Evolutionary conservation across 2,888 invertebrate genomes (phyloP), one percentile per base, ranked within the genome.

Genomic region (Melanargia galathea): DNA sequence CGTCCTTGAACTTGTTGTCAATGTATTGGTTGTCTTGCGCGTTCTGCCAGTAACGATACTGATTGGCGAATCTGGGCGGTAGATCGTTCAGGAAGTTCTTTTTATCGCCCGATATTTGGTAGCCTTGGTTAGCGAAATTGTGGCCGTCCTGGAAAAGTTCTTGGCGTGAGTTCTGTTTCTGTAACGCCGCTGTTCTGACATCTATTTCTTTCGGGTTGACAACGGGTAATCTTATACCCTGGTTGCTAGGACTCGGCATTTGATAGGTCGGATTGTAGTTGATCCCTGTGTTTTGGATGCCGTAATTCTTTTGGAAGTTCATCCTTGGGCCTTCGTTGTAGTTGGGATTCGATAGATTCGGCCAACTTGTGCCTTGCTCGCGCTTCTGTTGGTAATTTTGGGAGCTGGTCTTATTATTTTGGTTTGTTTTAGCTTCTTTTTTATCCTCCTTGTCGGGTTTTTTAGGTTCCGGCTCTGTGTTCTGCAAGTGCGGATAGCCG

Each of bases 141-240:
- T 82, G 80, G 0, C 77, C 79, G 22, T 88, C 88, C 30, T 84
- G 87, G 80, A 86, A 86, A 48, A 85, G 65, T 18, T 90, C 90
- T 1, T 82, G 83, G 0, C 90, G 79, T 0, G 86, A 86, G 62
- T 79, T 90, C 66, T 92, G 92, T 52, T 90, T 90, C 71, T 92
- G 92, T 22, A 92, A 65, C 0, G 92, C 90, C 0, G 89, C 92
- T 0, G 90, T 84, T n/a, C 91, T 75, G 0, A 92, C 90, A 71
- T 92, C 92, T 2, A 92, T 92, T 71, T 92, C 92, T 63, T 92
- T 92, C 0, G 92, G 92, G 66, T 91, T 92, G 30, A 92, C 92
- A 0, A 92, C 92, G 0, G 92, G 90, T 10, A 92, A 72, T 10
- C 86, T 76, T 55, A 88, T 89, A 24, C 83, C 84, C 66, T 79